Percentiles rank a stretch among this genome's conserved stretches.
Conservation (phyloP, 1,140 invertebrate species). For the Lutraria rhynchaena region DNA sequence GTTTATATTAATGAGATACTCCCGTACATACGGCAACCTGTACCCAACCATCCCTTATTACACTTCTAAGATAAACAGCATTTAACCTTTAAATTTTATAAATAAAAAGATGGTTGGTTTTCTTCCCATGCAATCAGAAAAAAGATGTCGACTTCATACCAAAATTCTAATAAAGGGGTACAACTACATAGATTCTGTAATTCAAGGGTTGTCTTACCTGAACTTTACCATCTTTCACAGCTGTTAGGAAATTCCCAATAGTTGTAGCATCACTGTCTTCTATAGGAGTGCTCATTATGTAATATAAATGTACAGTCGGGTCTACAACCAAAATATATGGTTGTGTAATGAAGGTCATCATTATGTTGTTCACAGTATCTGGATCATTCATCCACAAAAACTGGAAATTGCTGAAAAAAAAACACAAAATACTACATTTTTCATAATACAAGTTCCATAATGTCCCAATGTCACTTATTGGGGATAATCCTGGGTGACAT, state of each 20-base stretch:
- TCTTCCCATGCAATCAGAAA: background rate
- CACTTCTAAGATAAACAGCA: too few relatives aligned
- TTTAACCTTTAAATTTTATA: too few relatives aligned
- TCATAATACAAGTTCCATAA: too few relatives aligned
- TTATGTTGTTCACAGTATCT: slow-evolving; percentile 79
- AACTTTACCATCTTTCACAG: slow-evolving; percentile 69
- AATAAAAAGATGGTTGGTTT: too few relatives aligned
- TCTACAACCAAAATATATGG: slow-evolving; percentile 76
- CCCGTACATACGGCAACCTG: too few relatives aligned
- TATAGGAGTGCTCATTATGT: slow-evolving; percentile 63
- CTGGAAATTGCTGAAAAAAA: slow-evolving; percentile 72
- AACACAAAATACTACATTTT: too few relatives aligned
- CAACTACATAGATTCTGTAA: background rate
- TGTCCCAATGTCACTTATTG: too few relatives aligned
- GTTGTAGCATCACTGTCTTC: slow-evolving; percentile 68
- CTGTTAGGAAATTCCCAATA: slow-evolving; percentile 68
- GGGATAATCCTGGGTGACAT: too few relatives aligned
- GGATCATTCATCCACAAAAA: slow-evolving; percentile 79
- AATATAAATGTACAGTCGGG: slow-evolving; percentile 74
- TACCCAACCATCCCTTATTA: too few relatives aligned
- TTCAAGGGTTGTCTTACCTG: too few relatives aligned
- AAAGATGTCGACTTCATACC: too few relatives aligned
- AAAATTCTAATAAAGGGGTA: background rate
- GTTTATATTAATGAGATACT: too few relatives aligned
- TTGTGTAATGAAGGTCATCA: slow-evolving; percentile 71